Conservation (phyloP, 2,797 vertebrate genomes). For the Channa striata region DNA sequence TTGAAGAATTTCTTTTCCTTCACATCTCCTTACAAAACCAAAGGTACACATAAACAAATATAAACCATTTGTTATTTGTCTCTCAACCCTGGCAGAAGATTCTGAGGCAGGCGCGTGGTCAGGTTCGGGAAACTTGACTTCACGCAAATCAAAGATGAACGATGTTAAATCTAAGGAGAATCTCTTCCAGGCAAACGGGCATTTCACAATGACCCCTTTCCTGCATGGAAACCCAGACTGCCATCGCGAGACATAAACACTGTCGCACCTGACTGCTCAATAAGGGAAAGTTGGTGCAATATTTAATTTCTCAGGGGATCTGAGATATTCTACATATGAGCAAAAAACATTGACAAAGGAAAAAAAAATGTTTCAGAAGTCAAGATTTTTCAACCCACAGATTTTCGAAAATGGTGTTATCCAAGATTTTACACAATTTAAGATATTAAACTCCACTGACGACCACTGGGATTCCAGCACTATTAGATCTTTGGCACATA, state of each 20-base stretch:
- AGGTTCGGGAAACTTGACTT: constrained; percentile 37
- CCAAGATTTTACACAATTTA: constrained; percentile 22
- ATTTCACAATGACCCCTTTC: constrained; percentile 44
- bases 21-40: constrained; percentile 5
- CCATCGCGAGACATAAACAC: constrained; percentile 27
- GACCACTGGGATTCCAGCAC: constrained; percentile 26
- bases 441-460: constrained; percentile 32
- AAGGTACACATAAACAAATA: constrained; percentile 18
- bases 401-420: neutral
- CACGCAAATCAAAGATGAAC: constrained; percentile 24
- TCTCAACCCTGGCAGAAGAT: constrained; percentile 19
- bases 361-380: neutral
- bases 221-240: constrained; percentile 18
- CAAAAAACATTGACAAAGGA: neutral
- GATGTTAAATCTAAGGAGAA: constrained; percentile 10
- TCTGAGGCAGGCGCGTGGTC: constrained; percentile 37
- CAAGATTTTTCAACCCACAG: neutral
- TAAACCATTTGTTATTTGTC: constrained; percentile 28
- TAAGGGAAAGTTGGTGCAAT: constrained; percentile 23
- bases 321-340: neutral
- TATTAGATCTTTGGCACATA: constrained; percentile 38
- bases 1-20: constrained; percentile 20
- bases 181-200: constrained; percentile 44
- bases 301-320: constrained; percentile 1
- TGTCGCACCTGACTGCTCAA: constrained; percentile 46